A percentile compares a stretch with the other conserved stretches of the same genome.
These are phyloP conservation scores for Ophonus ardosiacus DNA, from an alignment of 2,888 invertebrate genomes.

Conservation along the genomic window DNA sequence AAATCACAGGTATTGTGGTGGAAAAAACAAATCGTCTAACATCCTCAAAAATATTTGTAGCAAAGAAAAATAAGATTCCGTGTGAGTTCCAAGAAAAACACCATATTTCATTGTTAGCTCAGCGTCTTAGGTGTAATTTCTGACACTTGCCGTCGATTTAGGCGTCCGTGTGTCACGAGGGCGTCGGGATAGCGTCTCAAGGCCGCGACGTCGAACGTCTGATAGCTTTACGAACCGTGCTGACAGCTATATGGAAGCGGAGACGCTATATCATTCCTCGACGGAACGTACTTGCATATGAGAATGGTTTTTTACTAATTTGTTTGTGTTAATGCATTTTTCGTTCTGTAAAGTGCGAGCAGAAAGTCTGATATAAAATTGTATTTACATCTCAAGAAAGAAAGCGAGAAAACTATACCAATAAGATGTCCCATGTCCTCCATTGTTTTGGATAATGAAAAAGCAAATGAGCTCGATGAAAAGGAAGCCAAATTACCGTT, in stretches of 20 bases:
- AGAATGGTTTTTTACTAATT: slow-evolving; percentile 29
- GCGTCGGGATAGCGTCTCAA: slow-evolving; percentile 11
- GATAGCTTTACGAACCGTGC: slow-evolving; percentile 76
- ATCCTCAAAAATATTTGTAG: slow-evolving; percentile 51
- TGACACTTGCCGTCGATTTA: slow-evolving; percentile 57
- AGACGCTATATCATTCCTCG: slow-evolving; percentile 49
- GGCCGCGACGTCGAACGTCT: slow-evolving; percentile 66
- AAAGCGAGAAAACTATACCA: too few species aligned
- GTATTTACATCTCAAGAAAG: too few species aligned
- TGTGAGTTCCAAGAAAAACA: slow-evolving; percentile 62
- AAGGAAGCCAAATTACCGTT: too few species aligned
- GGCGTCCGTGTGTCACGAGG: slow-evolving; percentile 51
- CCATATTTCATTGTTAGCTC: slow-evolving; percentile 61
- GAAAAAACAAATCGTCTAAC: slow-evolving; percentile 37
- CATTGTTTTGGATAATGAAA: too few species aligned
- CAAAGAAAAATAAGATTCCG: slow-evolving; percentile 58
- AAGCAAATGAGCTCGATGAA: too few species aligned
- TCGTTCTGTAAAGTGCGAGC: neutral
- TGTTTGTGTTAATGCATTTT: neutral
- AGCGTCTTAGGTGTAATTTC: slow-evolving; percentile 54
- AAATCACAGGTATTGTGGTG: slow-evolving; percentile 4
- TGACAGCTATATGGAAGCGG: slow-evolving; percentile 75
- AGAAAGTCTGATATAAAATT: too few species aligned
- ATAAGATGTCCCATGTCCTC: too few species aligned
- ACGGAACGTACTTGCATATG: neutral